Percentiles rank a stretch among this genome's conserved stretches.
phyloP scores from a whole-genome alignment of 2,113 vertebrate species.

The Acrocephalus arundinaceus region DNA sequence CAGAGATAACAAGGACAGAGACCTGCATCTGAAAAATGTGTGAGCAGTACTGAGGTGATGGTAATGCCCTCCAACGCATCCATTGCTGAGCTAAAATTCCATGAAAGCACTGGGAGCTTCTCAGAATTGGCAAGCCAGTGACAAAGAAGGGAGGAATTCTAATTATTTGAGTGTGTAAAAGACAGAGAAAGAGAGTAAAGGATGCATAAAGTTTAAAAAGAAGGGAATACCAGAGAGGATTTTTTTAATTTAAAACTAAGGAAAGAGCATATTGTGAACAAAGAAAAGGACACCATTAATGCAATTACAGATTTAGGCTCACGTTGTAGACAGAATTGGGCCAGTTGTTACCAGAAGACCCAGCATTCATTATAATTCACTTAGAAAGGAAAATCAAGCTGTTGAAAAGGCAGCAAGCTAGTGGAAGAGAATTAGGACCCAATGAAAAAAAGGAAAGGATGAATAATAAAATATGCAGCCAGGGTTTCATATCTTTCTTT shows the following conservation, averaged over 20 bases:
- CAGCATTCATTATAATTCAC: neutral
- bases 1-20: neutral
- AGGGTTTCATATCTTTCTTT: neutral
- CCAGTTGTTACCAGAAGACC: constrained; percentile 6
- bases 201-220: neutral
- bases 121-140: neutral
- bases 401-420: neutral
- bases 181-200: neutral
- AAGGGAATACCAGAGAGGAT: neutral
- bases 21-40: neutral
- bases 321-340: constrained; percentile 1
- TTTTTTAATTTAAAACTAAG: neutral
- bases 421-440: neutral
- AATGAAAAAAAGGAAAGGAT: neutral
- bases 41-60: neutral
- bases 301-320: constrained; percentile 33
- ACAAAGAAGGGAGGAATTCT: neutral
- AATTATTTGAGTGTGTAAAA: neutral
- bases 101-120: neutral
- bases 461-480: neutral
- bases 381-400: constrained; percentile 13
- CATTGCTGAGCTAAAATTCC: neutral
- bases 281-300: constrained; percentile 23
- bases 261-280: neutral
- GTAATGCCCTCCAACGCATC: neutral